Base-by-base conservation (phyloP, 2,888 invertebrate species). In the Eulithis prunata region DNA sequence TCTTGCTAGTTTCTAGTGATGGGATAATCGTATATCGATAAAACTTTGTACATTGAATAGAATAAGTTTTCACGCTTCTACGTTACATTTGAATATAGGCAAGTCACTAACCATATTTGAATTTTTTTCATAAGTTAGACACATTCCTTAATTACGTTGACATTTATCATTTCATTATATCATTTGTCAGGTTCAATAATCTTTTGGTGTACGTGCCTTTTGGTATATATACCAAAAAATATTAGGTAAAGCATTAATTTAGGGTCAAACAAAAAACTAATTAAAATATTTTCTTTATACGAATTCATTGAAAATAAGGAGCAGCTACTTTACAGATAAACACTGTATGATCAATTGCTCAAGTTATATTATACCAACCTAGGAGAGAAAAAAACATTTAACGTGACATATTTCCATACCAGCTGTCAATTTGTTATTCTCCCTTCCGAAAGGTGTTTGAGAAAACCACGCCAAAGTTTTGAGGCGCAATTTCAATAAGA, bases 1-100 rank as follows among this genome's bases (percentile, higher is more conserved):
- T 78, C 82, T 83, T 83, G 78, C 78, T 77, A 72, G 38, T 52
- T 66, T 52, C 45, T 83, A 88, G 86, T 71, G 82, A 69, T 78
- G 87, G 61, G 62, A 32, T n/a, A 36, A 0, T n/a, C 13, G 36
- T 47, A 3, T 57, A 61, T 69, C 64, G 62, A 70, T 63, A 53
- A 36, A 52, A 54, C 13, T 52, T 32, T 52, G 2, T 32, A 8
- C 3, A 21, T 47, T 8, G 6, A 14, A 11, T 21, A 49, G 12
- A 45, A 45, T 4, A 1, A 11, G 10, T 12, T 45, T 38, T 38
- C 3, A 2, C 7, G 38, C 4, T 38, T 38, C 38, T 38, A 8
- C n/a, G 45, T 12, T 45, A n/a, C 12, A 1, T 45, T 45, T 45
- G n/a, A 45, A 2, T 32, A 32, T 32, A 32, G 32, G 2, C 32